These are phyloP conservation scores for Drosophila conformis DNA, from an alignment of 2,888 invertebrate genomes.

Conservation along the genomic window DNA sequence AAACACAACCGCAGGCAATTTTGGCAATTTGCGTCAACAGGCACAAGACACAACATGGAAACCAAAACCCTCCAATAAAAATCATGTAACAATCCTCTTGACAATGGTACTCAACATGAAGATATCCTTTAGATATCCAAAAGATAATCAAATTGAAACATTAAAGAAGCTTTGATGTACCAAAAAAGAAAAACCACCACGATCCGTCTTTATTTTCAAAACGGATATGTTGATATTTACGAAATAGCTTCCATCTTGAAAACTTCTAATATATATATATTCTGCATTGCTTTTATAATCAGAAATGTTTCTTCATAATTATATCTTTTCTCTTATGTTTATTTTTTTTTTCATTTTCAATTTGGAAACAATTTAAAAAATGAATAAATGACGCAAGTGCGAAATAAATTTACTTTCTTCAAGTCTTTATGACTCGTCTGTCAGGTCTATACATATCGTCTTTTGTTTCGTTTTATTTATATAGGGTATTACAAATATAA, in stretches of 20 bases:
- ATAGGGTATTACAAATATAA: constrained; percentile 29
- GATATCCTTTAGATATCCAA: constrained; percentile 6
- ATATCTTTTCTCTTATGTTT: no score
- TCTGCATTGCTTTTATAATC: background rate
- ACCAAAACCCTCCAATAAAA: constrained; percentile 34
- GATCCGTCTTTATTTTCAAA: background rate
- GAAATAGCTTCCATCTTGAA: background rate
- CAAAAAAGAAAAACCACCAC: background rate
- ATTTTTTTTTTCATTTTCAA: background rate
- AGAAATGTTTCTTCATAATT: no score
- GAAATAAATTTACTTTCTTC: background rate
- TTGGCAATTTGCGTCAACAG: constrained; percentile 81
- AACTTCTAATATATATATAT: background rate
- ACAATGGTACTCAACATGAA: background rate
- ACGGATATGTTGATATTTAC: background rate
- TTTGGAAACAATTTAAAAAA: background rate
- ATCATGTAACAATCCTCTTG: background rate
- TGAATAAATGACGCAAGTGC: background rate
- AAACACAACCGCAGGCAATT: constrained; percentile 82
- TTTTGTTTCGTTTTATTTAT: constrained; percentile 19
- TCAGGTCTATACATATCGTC: background rate
- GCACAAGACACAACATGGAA: constrained; percentile 55
- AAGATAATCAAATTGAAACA: background rate
- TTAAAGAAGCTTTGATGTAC: background rate
- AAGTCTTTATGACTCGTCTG: background rate